Conservation (phyloP, 2,888 invertebrate species). For the Mechanitis mazaeus region DNA sequence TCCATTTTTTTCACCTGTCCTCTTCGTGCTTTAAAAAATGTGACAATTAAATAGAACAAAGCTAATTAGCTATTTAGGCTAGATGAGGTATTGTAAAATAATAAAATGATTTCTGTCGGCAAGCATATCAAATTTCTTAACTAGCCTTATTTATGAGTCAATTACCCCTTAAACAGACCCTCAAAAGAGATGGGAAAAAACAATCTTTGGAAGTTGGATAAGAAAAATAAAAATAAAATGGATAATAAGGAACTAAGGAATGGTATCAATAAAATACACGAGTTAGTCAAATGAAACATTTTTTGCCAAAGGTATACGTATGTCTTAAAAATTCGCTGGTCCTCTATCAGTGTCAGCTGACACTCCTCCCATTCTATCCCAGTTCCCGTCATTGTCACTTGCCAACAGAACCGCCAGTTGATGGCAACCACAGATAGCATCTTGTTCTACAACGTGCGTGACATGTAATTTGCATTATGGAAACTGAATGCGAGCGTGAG, state of each 20-base stretch:
- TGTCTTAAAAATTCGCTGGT: conserved; percentile 1
- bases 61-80: conserved; percentile 69
- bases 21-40: conserved; percentile 32
- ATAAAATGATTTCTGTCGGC: conserved; percentile 66
- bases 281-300: not conserved
- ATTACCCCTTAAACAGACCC: not conserved
- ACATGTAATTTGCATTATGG: conserved; percentile 61
- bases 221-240: not conserved
- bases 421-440: conserved; percentile 52
- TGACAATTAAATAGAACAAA: conserved; percentile 44
- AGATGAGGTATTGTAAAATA: conserved; percentile 68
- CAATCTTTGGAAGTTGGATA: not conserved
- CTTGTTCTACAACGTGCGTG: conserved; percentile 51
- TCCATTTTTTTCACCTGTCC: conserved; percentile 46
- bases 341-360: conserved; percentile 24
- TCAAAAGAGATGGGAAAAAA: not conserved
- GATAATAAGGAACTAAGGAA: too few species aligned
- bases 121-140: conserved; percentile 52
- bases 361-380: conserved; percentile 21
- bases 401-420: conserved; percentile 23
- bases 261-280: not conserved
- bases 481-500: conserved; percentile 42
- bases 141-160: conserved; percentile 55
- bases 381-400: conserved; percentile 7
- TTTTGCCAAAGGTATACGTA: not conserved